A percentile compares a stretch with the other conserved stretches of the same genome.
These are phyloP conservation scores for Drosophila flavopinicola DNA, from an alignment of 2,888 invertebrate species.

Conservation along the genomic window DNA sequence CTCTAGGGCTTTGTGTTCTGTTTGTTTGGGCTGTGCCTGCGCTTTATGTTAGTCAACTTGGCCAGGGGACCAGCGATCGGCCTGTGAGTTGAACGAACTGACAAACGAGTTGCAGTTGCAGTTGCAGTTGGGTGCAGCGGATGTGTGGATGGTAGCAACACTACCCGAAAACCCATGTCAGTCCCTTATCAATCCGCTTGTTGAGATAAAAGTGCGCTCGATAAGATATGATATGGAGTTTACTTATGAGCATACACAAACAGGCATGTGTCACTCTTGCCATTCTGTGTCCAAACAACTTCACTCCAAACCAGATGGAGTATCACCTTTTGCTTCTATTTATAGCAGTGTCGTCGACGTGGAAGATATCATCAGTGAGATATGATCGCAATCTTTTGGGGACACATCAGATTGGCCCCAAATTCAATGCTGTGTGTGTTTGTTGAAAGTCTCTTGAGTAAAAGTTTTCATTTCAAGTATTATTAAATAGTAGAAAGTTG, in stretches of 20 bases:
- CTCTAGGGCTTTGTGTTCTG: constrained; percentile 18
- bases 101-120: constrained; percentile 15
- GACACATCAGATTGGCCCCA: background rate
- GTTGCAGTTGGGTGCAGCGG: constrained; percentile 38
- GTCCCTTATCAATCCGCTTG: constrained; percentile 36
- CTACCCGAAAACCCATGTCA: constrained; percentile 1
- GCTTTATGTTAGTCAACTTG: constrained; percentile 18
- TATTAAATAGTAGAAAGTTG: too few species aligned
- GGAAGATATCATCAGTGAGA: constrained; percentile 9
- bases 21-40: constrained; percentile 13
- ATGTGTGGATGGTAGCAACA: constrained; percentile 39
- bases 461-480: background rate
- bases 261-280: constrained; percentile 3
- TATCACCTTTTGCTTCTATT: constrained; percentile 39
- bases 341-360: constrained; percentile 29
- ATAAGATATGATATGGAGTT: constrained; percentile 50
- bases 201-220: constrained; percentile 35
- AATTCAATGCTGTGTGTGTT: too few species aligned
- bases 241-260: constrained; percentile 3
- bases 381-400: background rate
- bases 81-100: constrained; percentile 52
- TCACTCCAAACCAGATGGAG: background rate
- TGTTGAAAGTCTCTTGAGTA: background rate
- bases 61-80: background rate
- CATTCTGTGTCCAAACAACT: constrained; percentile 30